phyloP scores from a whole-genome alignment of 2,113 vertebrate species.

The Corydoras sp. region DNA sequence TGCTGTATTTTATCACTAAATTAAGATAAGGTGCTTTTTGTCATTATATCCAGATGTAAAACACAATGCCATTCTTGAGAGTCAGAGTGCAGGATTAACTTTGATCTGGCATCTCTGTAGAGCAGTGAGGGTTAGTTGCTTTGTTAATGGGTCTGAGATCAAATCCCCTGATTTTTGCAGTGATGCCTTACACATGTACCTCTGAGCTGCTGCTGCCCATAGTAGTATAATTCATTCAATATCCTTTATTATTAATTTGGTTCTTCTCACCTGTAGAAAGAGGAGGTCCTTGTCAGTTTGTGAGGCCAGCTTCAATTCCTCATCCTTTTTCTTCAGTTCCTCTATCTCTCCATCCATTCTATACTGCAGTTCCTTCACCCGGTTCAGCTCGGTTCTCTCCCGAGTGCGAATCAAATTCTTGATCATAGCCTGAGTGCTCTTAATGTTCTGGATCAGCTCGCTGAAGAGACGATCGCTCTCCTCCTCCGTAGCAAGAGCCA shows the following conservation, averaged over 20 bases:
- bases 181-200: too few species aligned
- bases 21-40: too few species aligned
- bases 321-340: neutral
- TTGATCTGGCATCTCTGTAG: too few species aligned
- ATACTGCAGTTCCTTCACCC: neutral
- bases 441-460: constrained; percentile 8
- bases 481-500: constrained; percentile 13
- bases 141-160: too few species aligned
- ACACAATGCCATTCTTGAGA: too few species aligned
- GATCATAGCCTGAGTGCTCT: neutral
- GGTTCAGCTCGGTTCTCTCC: constrained; percentile 12
- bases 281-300: constrained; percentile 6
- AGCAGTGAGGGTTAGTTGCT: too few species aligned
- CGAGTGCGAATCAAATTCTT: constrained; percentile 10
- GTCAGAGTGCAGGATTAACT: too few species aligned
- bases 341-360: constrained; percentile 1
- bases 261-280: constrained; percentile 8
- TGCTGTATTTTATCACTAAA: too few species aligned
- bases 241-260: neutral
- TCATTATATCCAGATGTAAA: too few species aligned
- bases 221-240: too few species aligned
- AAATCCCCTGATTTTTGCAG: too few species aligned
- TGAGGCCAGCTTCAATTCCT: constrained; percentile 4
- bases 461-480: constrained; percentile 19
- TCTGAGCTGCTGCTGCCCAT: too few species aligned